Conservation (phyloP, 2,888 invertebrate genomes). For the Xylocampa areola region DNA sequence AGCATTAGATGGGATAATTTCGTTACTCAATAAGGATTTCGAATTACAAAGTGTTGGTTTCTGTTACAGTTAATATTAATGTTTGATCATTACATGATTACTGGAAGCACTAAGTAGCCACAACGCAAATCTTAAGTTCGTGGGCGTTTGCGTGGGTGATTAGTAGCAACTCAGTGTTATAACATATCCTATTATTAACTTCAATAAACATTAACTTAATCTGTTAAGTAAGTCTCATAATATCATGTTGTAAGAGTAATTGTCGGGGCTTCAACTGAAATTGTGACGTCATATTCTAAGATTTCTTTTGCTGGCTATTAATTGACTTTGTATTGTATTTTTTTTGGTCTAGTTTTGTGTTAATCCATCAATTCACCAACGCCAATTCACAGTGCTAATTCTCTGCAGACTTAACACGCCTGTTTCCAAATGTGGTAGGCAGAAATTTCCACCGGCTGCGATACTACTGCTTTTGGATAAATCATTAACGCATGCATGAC, state of each 20-base stretch:
- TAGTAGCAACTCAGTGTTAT: conserved; percentile 25
- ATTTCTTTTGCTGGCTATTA: background rate
- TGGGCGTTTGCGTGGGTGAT: conserved; percentile 37
- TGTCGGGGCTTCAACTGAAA: conserved; percentile 2
- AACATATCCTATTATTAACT: conserved; percentile 34
- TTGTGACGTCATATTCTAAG: background rate
- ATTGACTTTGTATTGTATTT: background rate
- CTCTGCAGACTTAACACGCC: too few species aligned
- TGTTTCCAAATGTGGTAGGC: too few species aligned
- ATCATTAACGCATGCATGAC: too few species aligned
- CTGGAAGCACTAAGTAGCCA: conserved; percentile 8
- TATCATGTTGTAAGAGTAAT: conserved; percentile 19
- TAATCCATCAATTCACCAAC: too few species aligned
- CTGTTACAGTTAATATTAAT: background rate
- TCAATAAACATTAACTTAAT: conserved; percentile 29
- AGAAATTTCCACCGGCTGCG: too few species aligned
- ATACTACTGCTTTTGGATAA: too few species aligned
- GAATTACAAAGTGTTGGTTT: too few species aligned
- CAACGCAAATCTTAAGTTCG: conserved; percentile 12
- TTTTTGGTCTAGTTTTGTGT: too few species aligned
- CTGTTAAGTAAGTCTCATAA: conserved; percentile 11
- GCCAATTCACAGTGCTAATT: too few species aligned
- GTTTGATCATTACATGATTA: conserved; percentile 10
- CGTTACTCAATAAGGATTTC: background rate
- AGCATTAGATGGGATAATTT: conserved; percentile 1